Evolutionary conservation across 2,797 vertebrate species (phyloP).

Genomic region (Betta splendens): DNA sequence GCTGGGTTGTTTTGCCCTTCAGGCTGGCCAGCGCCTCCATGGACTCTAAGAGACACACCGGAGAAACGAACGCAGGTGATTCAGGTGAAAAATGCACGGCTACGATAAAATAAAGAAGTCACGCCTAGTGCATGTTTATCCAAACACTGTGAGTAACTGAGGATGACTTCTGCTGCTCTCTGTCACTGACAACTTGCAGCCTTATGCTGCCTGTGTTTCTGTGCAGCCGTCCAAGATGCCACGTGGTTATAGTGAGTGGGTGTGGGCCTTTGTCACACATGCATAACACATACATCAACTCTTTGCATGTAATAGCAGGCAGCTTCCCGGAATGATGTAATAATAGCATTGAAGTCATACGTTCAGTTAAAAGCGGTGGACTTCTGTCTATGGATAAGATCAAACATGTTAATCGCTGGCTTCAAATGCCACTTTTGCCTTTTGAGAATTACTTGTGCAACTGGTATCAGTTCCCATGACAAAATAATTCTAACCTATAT

Average conservation of each 20-base stretch:
- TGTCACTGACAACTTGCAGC: constrained; percentile 27
- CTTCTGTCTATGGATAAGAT: constrained; percentile 54
- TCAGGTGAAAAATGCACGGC: constrained; percentile 11
- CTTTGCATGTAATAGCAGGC: constrained; percentile 36
- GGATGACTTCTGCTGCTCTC: constrained; percentile 27
- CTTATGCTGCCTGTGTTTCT: too few relatives aligned
- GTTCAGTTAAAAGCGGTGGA: constrained; percentile 42
- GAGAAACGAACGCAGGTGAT: constrained; percentile 43
- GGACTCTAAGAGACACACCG: constrained; percentile 83
- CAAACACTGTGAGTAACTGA: constrained; percentile 9
- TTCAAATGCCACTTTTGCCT: constrained; percentile 32
- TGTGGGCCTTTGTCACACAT: constrained; percentile 47
- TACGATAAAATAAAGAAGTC: constrained; percentile 24
- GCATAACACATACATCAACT: constrained; percentile 22
- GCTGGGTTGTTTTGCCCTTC: constrained; percentile 89
- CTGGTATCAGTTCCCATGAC: constrained; percentile 7
- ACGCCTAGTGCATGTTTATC: constrained; percentile 16
- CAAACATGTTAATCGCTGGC: constrained; percentile 19
- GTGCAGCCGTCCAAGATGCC: constrained; percentile 42
- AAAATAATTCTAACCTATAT: constrained; percentile 3
- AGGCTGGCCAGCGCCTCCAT: constrained; percentile 92
- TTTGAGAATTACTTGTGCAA: constrained; percentile 23
- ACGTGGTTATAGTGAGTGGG: constrained; percentile 43
- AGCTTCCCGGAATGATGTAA: constrained; percentile 41
- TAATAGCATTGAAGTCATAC: constrained; percentile 30